Evolutionary conservation across 2,113 vertebrate genomes (phyloP).

Genomic region (Bos indicus): DNA sequence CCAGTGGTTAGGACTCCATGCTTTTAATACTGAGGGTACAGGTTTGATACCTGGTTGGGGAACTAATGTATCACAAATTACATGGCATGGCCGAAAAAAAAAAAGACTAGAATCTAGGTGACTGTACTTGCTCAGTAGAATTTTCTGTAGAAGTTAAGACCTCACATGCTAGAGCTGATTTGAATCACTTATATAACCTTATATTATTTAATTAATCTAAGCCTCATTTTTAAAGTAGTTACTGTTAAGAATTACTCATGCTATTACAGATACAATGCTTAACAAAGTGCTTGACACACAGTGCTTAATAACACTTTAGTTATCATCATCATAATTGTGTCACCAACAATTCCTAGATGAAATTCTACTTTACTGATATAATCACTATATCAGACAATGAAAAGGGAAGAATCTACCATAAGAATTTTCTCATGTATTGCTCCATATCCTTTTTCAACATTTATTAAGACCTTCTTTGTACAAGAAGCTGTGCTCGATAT

Average conservation of each 20-base stretch:
- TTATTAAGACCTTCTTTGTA: neutral
- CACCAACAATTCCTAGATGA: neutral
- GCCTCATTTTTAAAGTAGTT: neutral
- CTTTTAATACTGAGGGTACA: neutral
- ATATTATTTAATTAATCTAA: neutral
- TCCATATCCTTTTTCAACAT: neutral
- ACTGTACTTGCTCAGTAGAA: neutral
- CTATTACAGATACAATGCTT: neutral
- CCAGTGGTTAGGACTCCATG: neutral
- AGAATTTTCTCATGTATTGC: neutral
- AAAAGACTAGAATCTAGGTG: neutral
- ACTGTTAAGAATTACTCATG: neutral
- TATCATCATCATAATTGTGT: no score
- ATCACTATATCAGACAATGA: neutral
- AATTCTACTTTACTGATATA: neutral
- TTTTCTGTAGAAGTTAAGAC: neutral
- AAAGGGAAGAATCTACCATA: neutral
- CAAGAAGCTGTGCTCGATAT: neutral
- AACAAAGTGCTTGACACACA: neutral
- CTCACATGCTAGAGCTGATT: neutral
- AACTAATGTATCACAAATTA: neutral
- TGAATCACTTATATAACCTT: neutral
- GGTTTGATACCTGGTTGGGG: neutral
- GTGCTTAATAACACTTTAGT: neutral
- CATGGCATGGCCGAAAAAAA: neutral